phyloP scores from a whole-genome alignment of 2,797 vertebrate species.

The Hippocampus kuda region DNA sequence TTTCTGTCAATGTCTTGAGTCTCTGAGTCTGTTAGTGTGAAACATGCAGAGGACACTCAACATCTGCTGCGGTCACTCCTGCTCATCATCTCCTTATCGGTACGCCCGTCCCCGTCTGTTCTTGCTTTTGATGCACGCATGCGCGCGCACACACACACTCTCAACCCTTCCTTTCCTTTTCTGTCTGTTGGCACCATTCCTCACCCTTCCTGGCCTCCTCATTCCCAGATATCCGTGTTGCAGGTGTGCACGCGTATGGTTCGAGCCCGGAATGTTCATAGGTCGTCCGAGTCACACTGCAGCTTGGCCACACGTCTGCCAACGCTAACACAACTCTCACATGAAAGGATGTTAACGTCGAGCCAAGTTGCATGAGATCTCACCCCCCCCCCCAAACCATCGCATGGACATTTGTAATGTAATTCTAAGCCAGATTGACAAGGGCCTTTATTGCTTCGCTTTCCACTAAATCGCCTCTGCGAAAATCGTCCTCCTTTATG shows the following conservation, averaged over 20 bases:
- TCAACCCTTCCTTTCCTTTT: background rate
- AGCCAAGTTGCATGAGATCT: background rate
- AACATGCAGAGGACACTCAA: constrained; percentile 30
- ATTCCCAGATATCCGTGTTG: background rate
- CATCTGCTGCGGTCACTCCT: constrained; percentile 46
- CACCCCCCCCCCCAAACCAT: constrained; percentile 16
- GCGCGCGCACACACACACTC: background rate
- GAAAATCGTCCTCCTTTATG: constrained; percentile 41
- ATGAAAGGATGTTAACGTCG: background rate
- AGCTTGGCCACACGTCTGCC: constrained; percentile 11
- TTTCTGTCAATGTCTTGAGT: background rate
- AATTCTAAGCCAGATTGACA: constrained; percentile 64
- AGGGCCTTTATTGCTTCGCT: constrained; percentile 46
- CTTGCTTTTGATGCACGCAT: background rate
- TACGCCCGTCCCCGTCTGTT: constrained; percentile 1
- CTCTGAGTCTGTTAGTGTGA: constrained; percentile 7
- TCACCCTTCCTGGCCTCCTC: background rate
- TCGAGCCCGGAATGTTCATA: constrained; percentile 8
- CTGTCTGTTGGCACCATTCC: background rate
- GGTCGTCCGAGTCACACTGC: constrained; percentile 29
- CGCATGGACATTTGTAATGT: constrained; percentile 42
- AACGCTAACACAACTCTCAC: constrained; percentile 10
- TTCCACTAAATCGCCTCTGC: constrained; percentile 41
- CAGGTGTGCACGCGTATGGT: constrained; percentile 1
- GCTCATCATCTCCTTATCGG: constrained; percentile 28